These are phyloP conservation scores for Drosophila pseudotalamancana DNA, from an alignment of 2,888 invertebrate species.

Conservation along the genomic window DNA sequence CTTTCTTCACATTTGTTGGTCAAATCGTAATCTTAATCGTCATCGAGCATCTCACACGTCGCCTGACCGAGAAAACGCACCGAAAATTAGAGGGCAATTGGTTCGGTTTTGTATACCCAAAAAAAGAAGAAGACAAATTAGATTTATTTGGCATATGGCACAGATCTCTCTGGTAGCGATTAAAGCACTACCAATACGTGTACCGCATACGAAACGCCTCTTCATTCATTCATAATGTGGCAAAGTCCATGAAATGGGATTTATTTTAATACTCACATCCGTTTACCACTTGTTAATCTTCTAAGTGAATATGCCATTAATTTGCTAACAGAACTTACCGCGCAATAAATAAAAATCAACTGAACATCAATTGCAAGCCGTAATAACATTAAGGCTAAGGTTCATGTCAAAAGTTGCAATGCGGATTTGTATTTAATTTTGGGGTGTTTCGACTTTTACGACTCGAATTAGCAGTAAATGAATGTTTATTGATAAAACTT, in stretches of 20 bases:
- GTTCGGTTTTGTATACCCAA: slow-evolving; percentile 20
- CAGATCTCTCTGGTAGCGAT: slow-evolving; percentile 60
- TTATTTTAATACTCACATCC: slow-evolving; percentile 50
- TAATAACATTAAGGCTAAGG: slow-evolving; percentile 15
- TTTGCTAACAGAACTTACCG: slow-evolving; percentile 20
- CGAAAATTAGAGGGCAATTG: slow-evolving; percentile 73
- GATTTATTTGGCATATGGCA: slow-evolving; percentile 74
- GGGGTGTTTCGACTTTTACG: not conserved
- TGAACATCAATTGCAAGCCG: slow-evolving; percentile 13
- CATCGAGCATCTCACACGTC: slow-evolving; percentile 65
- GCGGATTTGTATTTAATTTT: slow-evolving; percentile 3
- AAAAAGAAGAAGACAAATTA: slow-evolving; percentile 34
- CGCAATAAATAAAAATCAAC: slow-evolving; percentile 31
- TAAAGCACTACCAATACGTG: slow-evolving; percentile 56
- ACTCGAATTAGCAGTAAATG: not conserved
- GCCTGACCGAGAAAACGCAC: slow-evolving; percentile 67
- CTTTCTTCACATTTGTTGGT: slow-evolving; percentile 13
- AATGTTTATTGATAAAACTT: not conserved
- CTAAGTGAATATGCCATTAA: slow-evolving; percentile 53
- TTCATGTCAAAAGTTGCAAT: not conserved
- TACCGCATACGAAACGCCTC: slow-evolving; percentile 50
- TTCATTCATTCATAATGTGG: slow-evolving; percentile 37
- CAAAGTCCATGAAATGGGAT: slow-evolving; percentile 54
- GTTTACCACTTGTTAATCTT: slow-evolving; percentile 39
- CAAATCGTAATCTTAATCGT: slow-evolving; percentile 40